Conservation (phyloP, 2,113 vertebrate genomes). For the Chascanopsetta lugubris region DNA sequence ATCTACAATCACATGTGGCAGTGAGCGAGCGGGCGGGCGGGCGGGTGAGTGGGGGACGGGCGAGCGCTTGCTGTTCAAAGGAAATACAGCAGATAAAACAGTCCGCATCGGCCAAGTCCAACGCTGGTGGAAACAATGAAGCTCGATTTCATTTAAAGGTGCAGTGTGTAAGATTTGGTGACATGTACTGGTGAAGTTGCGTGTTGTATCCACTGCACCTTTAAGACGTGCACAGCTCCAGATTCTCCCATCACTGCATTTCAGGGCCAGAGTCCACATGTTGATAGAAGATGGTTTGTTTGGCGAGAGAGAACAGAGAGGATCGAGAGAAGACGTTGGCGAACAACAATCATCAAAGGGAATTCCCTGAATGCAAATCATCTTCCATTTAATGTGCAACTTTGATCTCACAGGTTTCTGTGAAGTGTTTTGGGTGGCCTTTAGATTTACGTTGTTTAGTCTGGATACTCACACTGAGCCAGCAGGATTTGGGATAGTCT, state of each 20-base stretch:
- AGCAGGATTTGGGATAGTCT: too few species aligned
- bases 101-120: constrained; percentile 41
- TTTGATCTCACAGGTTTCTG: neutral
- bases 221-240: neutral
- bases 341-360: constrained; percentile 6
- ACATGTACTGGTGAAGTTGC: too few species aligned
- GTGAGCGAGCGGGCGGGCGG: neutral
- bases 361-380: neutral
- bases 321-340: neutral
- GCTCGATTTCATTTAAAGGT: constrained; percentile 39
- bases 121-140: constrained; percentile 39
- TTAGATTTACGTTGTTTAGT: neutral
- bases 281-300: neutral
- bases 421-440: neutral
- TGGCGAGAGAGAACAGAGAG: constrained; percentile 6
- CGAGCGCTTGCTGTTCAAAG: constrained; percentile 44
- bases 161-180: constrained; percentile 25
- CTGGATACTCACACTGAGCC: neutral
- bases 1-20: constrained; percentile 33
- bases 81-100: constrained; percentile 43
- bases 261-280: neutral
- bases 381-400: neutral
- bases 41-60: too few species aligned
- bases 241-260: neutral
- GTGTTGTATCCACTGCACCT: too few species aligned